phyloP scores from a whole-genome alignment of 2,797 vertebrate genomes.

The Acipenser transmontanus region DNA sequence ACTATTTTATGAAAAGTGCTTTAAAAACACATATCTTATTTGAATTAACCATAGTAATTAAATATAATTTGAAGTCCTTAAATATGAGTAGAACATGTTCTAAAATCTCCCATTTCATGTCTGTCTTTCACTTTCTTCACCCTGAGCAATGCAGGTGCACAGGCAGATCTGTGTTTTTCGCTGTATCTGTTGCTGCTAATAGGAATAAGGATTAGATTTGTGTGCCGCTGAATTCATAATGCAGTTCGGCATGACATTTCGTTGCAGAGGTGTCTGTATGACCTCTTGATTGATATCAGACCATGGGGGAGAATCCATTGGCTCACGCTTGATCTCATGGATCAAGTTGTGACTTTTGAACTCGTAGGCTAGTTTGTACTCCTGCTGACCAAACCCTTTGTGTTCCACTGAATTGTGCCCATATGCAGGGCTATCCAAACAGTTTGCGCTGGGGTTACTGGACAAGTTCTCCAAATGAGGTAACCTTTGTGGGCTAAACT shows the following conservation, averaged over 20 bases:
- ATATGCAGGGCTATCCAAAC: constrained; percentile 57
- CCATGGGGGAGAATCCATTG: constrained; percentile 76
- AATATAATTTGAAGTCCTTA: constrained; percentile 17
- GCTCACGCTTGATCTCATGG: constrained; percentile 84
- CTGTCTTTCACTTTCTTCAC: constrained; percentile 1
- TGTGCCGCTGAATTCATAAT: constrained; percentile 58
- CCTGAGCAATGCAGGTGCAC: constrained; percentile 12
- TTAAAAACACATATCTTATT: constrained; percentile 24
- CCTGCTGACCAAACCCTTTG: constrained; percentile 58
- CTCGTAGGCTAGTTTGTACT: constrained; percentile 61
- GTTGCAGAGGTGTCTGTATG: constrained; percentile 46
- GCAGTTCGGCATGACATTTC: constrained; percentile 60
- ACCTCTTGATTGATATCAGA: constrained; percentile 49
- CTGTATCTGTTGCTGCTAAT: constrained; percentile 49
- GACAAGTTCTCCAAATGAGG: constrained; percentile 60
- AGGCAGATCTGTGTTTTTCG: constrained; percentile 32
- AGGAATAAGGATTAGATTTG: constrained; percentile 63
- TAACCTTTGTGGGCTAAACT: constrained; percentile 58
- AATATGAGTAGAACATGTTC: constrained; percentile 20
- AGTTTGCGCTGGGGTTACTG: constrained; percentile 51
- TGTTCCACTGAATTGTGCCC: constrained; percentile 43
- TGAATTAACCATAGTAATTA: too few relatives aligned
- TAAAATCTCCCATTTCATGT: not conserved
- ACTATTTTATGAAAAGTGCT: constrained; percentile 56
- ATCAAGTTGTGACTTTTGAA: constrained; percentile 69